Percentiles rank a stretch among this genome's conserved stretches.
Conservation (phyloP, 2,797 vertebrate genomes). For the Denticeps clupeoides region DNA sequence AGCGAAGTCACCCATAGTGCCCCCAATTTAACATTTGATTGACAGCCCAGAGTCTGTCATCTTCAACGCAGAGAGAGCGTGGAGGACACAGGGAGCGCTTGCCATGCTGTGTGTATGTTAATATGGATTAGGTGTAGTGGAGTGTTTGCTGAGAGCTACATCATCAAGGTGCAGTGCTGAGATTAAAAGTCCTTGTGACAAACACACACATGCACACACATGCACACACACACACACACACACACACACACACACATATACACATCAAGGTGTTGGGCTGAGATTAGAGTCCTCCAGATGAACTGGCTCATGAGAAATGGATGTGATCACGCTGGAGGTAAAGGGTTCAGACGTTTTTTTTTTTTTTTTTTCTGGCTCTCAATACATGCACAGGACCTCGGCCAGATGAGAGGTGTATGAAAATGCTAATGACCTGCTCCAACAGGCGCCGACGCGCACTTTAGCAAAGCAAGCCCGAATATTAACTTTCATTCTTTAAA, state of each 20-base stretch:
- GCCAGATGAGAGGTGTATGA: too few relatives aligned
- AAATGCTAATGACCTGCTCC: too few relatives aligned
- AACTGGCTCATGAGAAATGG: constrained; percentile 4
- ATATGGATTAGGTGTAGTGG: background rate
- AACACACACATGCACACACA: background rate
- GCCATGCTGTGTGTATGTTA: too few relatives aligned
- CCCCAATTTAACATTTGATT: background rate
- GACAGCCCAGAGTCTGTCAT: background rate
- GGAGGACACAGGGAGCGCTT: background rate
- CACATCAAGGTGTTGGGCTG: constrained; percentile 19
- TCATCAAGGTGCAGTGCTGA: constrained; percentile 22
- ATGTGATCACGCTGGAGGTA: constrained; percentile 10
- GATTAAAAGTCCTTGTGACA: constrained; percentile 11
- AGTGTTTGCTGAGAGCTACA: constrained; percentile 10
- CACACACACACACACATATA: background rate
- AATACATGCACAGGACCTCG: too few relatives aligned
- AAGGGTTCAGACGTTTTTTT: constrained; percentile 9
- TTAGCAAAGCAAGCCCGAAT: too few relatives aligned
- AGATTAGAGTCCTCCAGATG: constrained; percentile 18
- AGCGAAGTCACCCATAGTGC: background rate
- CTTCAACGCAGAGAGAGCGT: background rate
- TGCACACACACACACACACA: background rate
- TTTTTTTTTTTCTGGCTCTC: too few relatives aligned
- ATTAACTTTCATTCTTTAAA: too few relatives aligned
- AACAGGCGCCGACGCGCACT: too few relatives aligned